Percentiles rank a stretch among this genome's conserved stretches.
Evolutionary conservation across 2,797 vertebrate species (phyloP).

Genomic region (Bufotes viridis): DNA sequence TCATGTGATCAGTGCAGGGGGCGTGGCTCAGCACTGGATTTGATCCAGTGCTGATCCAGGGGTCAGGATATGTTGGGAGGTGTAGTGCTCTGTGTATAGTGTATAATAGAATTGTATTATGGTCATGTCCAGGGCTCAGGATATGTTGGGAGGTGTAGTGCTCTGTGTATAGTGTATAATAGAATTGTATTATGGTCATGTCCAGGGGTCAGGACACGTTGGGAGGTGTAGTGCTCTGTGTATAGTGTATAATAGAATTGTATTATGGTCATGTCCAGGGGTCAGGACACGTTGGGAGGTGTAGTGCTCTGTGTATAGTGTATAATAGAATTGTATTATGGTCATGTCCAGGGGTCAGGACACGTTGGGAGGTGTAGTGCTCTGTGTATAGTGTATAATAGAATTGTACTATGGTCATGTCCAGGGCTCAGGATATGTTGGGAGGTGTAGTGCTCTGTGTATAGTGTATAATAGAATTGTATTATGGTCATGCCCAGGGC

Average conservation of each 20-base stretch:
- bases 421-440: not conserved
- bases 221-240: not conserved
- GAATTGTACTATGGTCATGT: not conserved
- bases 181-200: not conserved
- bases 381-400: not conserved
- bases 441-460: not conserved
- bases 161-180: not conserved
- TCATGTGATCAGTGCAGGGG: no score
- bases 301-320: not conserved
- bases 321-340: not conserved
- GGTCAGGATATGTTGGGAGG: not conserved
- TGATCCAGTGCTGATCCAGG: no score
- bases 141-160: not conserved
- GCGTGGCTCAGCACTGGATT: no score
- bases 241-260: not conserved
- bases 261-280: not conserved
- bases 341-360: not conserved
- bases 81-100: not conserved
- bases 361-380: not conserved
- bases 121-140: not conserved
- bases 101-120: not conserved
- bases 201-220: not conserved
- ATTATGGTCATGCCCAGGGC: not conserved
- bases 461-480: not conserved
- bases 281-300: not conserved